Evolutionary conservation across 2,113 vertebrate genomes (phyloP).

Genomic region (Sphyrna mokarran): DNA sequence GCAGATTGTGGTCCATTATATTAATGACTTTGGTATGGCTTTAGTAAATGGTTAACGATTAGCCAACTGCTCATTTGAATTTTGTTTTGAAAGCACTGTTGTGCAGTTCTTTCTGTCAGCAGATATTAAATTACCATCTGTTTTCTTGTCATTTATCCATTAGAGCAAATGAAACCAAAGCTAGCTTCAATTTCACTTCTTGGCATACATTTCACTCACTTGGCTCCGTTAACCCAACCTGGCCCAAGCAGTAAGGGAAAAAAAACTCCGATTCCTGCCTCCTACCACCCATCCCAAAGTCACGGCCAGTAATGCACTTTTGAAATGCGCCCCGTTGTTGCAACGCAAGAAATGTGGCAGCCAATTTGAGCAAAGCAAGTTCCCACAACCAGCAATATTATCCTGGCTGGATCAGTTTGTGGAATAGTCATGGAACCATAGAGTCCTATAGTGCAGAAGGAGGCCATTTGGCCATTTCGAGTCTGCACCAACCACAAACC

Average conservation of each 20-base stretch:
- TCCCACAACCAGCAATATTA: not conserved
- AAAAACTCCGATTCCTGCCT: not conserved
- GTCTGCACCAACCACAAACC: too few species aligned
- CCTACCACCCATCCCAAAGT: not conserved
- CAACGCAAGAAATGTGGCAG: not conserved
- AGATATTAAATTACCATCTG: conserved; percentile 7
- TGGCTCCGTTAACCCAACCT: not conserved
- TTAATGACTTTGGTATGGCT: not conserved
- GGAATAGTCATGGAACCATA: too few species aligned
- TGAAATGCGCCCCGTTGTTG: not conserved
- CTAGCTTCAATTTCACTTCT: not conserved
- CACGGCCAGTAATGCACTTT: not conserved
- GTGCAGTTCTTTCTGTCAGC: not conserved
- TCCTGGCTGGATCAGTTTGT: not conserved
- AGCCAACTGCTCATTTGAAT: conserved; percentile 12
- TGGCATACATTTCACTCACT: not conserved
- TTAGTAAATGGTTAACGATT: not conserved
- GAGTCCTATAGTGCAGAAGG: too few species aligned
- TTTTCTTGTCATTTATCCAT: not conserved
- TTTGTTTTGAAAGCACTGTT: not conserved
- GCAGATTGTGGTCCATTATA: not conserved
- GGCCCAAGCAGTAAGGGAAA: not conserved
- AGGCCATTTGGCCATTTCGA: too few species aligned
- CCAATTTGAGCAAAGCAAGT: not conserved
- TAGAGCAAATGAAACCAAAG: not conserved